phyloP scores from a whole-genome alignment of 1,140 invertebrate species.

The Trachelipus rathkii region DNA sequence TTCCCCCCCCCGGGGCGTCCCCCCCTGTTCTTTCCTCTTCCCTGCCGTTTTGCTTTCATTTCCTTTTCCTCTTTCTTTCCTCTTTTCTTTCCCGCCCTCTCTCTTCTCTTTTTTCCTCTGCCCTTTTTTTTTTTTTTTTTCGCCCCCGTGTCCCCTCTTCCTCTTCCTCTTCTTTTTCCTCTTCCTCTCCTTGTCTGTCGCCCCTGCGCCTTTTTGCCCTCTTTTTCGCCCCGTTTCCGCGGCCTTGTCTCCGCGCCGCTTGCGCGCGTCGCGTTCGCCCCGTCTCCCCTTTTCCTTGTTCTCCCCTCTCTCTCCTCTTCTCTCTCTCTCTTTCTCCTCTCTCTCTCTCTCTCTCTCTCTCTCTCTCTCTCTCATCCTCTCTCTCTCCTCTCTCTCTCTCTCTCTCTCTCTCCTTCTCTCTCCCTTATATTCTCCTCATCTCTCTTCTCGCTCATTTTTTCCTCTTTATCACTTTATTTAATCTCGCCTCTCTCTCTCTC shows the following conservation, averaged over 20 bases:
- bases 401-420: background rate
- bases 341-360: background rate
- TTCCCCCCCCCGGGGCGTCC: background rate
- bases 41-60: background rate
- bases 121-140: background rate
- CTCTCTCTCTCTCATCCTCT: background rate
- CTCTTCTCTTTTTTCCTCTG: background rate
- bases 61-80: background rate
- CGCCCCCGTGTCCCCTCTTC: background rate
- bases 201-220: background rate
- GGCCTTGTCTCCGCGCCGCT: background rate
- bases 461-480: too few species aligned
- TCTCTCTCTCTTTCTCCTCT: background rate
- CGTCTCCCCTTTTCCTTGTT: background rate
- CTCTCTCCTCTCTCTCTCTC: background rate
- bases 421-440: background rate
- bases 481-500: background rate
- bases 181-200: background rate
- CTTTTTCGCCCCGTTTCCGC: background rate
- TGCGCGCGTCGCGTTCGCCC: background rate
- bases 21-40: background rate
- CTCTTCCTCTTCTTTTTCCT: background rate
- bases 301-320: background rate
- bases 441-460: background rate
- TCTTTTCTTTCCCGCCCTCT: too few species aligned